Percentiles rank a stretch among this genome's conserved stretches.
These are phyloP conservation scores for Drosophila incognita DNA, from an alignment of 2,888 invertebrate species.

Conservation along the genomic window DNA sequence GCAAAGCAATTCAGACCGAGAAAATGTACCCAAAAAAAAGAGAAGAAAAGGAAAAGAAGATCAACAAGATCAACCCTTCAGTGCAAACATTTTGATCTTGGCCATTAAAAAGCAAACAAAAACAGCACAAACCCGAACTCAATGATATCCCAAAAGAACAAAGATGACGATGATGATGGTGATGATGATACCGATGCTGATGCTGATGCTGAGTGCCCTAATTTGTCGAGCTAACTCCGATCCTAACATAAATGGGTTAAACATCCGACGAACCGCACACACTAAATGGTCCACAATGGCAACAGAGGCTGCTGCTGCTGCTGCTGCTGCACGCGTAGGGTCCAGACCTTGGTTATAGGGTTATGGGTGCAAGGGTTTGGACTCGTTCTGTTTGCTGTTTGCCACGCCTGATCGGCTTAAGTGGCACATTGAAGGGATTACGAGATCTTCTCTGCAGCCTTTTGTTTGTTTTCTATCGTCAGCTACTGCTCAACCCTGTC, in stretches of 20 bases:
- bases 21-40: constrained; percentile 26
- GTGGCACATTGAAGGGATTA: constrained; percentile 85
- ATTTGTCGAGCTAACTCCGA: constrained; percentile 68
- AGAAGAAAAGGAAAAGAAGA: constrained; percentile 38
- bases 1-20: constrained; percentile 23
- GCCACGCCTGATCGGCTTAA: constrained; percentile 85
- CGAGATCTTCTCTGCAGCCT: constrained; percentile 49
- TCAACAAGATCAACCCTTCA: constrained; percentile 80
- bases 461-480: constrained; percentile 47
- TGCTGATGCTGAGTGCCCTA: constrained; percentile 71
- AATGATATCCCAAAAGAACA: constrained; percentile 73
- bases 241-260: constrained; percentile 76
- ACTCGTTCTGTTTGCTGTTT: constrained; percentile 40
- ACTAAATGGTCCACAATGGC: constrained; percentile 72
- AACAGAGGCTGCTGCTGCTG: constrained; percentile 51
- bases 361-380: constrained; percentile 53
- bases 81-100: constrained; percentile 76
- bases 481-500: constrained; percentile 41
- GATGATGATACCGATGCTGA: constrained; percentile 15
- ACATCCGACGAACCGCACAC: constrained; percentile 63
- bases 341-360: constrained; percentile 36
- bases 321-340: constrained; percentile 67
- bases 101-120: constrained; percentile 65
- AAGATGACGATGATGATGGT: constrained; percentile 34
- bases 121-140: constrained; percentile 67